Evolutionary conservation across 2,888 invertebrate genomes (phyloP).

Genomic region (Ctenicera cuprea): DNA sequence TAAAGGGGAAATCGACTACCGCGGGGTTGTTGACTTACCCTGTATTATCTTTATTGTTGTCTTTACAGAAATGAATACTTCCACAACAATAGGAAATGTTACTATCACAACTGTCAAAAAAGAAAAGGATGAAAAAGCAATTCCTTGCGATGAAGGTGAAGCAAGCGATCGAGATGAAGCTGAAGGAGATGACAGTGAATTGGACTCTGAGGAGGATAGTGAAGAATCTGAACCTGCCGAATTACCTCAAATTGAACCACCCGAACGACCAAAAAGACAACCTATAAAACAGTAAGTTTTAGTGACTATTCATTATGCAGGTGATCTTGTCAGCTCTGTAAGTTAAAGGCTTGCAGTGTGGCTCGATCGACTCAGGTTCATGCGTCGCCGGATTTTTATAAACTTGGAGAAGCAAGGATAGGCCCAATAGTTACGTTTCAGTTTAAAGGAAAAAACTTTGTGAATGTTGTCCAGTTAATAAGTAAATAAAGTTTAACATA

Average conservation of each 20-base stretch:
- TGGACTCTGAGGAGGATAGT: conserved; percentile 74
- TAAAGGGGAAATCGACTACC: no score
- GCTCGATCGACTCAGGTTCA: no score
- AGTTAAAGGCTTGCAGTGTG: no score
- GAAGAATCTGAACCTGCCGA: conserved; percentile 68
- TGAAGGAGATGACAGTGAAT: conserved; percentile 85
- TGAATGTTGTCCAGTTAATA: no score
- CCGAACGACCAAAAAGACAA: conserved; percentile 69
- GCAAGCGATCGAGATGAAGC: conserved; percentile 81
- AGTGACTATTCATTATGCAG: not conserved
- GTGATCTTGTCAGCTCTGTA: no score
- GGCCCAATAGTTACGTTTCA: no score
- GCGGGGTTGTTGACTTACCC: no score
- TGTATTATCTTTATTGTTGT: no score
- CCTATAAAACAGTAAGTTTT: conserved; percentile 80
- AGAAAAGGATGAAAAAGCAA: conserved; percentile 73
- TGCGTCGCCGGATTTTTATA: no score
- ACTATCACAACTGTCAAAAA: conserved; percentile 76
- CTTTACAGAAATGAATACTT: conserved; percentile 5
- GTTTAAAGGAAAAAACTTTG: no score
- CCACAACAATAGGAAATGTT: conserved; percentile 77
- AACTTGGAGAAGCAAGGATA: no score
- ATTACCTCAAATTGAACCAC: conserved; percentile 58
- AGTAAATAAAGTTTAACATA: no score
- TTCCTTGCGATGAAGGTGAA: conserved; percentile 82